Conservation (phyloP, 2,797 vertebrate genomes). For the Eleutherodactylus coqui region DNA sequence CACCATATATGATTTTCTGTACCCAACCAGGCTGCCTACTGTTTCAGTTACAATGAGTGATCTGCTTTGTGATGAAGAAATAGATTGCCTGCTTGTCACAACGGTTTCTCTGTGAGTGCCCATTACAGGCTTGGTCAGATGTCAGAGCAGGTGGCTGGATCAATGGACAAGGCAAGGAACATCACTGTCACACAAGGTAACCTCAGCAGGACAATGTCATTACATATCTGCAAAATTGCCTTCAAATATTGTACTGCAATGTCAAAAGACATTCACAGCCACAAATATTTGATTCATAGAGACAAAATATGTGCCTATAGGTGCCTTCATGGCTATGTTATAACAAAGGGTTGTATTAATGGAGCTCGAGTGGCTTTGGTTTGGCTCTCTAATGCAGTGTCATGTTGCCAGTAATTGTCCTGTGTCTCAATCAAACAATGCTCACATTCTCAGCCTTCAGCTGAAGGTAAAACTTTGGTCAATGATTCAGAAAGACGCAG, state of each 20-base stretch:
- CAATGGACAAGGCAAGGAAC: constrained; percentile 21
- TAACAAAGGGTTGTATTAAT: constrained; percentile 34
- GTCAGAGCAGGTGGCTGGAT: constrained; percentile 9
- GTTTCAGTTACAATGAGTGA: constrained; percentile 14
- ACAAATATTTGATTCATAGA: constrained; percentile 1
- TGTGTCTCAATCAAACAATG: constrained; percentile 41
- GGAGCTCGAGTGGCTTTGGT: constrained; percentile 12
- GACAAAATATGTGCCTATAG: not conserved
- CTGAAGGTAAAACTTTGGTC: not conserved
- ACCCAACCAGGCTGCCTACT: not conserved
- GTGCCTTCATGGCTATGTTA: not conserved
- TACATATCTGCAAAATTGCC: constrained; percentile 10
- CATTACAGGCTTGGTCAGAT: constrained; percentile 39
- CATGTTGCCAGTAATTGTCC: constrained; percentile 50
- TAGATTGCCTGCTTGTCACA: constrained; percentile 29
- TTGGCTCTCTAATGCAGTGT: constrained; percentile 27
- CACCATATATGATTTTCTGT: constrained; percentile 1
- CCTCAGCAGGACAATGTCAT: constrained; percentile 2
- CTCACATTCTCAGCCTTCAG: constrained; percentile 2
- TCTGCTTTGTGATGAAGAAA: constrained; percentile 23
- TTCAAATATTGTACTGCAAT: not conserved
- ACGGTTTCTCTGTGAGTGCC: constrained; percentile 24
- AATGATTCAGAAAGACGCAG: not conserved
- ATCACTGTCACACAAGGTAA: not conserved
- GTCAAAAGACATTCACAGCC: not conserved